Conservation (phyloP, 30 jellyfish, hydroid and myxozoan genomes). For the Hydractinia echinata region DNA sequence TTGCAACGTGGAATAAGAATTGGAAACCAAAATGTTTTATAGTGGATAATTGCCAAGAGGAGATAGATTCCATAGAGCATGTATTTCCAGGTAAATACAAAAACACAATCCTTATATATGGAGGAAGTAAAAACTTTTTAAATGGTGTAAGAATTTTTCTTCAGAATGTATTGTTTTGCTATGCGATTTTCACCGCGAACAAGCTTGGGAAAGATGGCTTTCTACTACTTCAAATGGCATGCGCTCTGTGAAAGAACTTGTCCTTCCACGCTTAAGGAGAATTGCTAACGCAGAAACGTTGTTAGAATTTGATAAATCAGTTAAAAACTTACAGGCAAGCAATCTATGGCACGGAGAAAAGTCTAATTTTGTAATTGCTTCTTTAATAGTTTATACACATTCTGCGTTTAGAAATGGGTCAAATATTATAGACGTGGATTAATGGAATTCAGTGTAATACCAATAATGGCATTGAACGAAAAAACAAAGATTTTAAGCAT, state of each 20-base stretch:
- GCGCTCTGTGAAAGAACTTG: background rate
- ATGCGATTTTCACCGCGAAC: too few relatives aligned
- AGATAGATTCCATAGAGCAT: background rate
- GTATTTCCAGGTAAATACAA: background rate
- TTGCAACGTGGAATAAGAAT: background rate
- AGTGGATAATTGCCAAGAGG: background rate
- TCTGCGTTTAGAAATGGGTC: constrained; percentile 68
- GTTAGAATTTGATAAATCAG: constrained; percentile 11
- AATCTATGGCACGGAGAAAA: background rate
- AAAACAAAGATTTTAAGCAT: constrained; percentile 46
- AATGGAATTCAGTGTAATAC: constrained; percentile 28
- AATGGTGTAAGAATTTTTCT: too few relatives aligned
- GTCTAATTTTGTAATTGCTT: too few relatives aligned
- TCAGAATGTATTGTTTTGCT: too few relatives aligned
- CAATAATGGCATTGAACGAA: constrained; percentile 56
- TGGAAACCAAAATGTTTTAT: constrained; percentile 6
- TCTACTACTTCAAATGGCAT: background rate
- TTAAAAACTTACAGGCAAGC: constrained; percentile 3
- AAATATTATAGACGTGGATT: constrained; percentile 29
- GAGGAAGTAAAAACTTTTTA: too few relatives aligned
- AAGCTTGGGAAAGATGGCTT: too few relatives aligned
- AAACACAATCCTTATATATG: too few relatives aligned
- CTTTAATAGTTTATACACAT: background rate
- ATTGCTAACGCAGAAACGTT: constrained; percentile 21
- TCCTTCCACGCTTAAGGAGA: constrained; percentile 5